phyloP scores from a whole-genome alignment of 1,140 invertebrate genomes.

The Hylaeus anthracinus region DNA sequence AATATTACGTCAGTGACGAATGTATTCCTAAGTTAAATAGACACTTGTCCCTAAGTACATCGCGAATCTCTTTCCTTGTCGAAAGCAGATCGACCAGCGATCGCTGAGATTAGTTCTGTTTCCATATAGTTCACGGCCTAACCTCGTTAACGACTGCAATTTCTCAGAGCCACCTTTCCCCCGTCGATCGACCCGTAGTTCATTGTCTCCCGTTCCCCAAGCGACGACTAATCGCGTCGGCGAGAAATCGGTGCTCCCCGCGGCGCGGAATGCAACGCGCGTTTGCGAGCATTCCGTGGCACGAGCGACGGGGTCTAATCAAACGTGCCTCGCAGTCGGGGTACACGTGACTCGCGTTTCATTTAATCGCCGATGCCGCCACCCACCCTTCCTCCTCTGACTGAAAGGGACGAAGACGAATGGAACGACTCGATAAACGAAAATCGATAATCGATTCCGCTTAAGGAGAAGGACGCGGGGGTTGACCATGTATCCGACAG shows the following conservation, averaged over 20 bases:
- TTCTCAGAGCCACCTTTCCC: background rate
- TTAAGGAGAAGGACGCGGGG: background rate
- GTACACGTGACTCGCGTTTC: conserved; percentile 19
- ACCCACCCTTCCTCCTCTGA: no score
- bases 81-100: no score
- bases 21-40: no score
- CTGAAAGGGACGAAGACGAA: conserved; percentile 33
- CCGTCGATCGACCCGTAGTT: conserved; percentile 1
- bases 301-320: background rate
- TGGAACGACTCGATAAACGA: conserved; percentile 24
- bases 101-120: background rate
- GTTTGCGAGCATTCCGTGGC: conserved; percentile 9
- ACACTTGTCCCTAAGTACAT: no score
- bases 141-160: background rate
- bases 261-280: background rate
- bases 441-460: conserved; percentile 33
- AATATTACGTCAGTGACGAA: no score
- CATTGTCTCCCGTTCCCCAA: background rate
- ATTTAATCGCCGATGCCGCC: background rate
- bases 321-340: conserved; percentile 19
- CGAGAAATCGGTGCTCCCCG: conserved; percentile 11
- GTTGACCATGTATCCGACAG: no score
- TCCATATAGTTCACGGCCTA: background rate
- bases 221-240: background rate
- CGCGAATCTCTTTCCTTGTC: no score